Evolutionary conservation across 2,797 vertebrate genomes (phyloP).

Genomic region (Hoplostethus atlanticus): DNA sequence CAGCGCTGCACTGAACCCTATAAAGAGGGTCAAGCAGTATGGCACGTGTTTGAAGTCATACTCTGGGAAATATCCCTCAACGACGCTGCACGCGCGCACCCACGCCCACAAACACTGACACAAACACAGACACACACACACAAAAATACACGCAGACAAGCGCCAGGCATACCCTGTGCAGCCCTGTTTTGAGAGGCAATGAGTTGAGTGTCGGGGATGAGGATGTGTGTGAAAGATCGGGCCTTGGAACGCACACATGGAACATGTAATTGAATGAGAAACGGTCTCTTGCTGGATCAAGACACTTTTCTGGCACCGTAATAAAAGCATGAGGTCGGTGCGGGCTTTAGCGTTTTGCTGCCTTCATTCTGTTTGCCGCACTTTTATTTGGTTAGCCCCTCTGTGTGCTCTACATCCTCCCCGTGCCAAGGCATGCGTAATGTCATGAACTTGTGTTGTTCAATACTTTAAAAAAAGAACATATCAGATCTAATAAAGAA

Average conservation of each 20-base stretch:
- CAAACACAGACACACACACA: slow-evolving; percentile 33
- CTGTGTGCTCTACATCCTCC: slow-evolving; percentile 49
- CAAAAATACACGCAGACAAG: slow-evolving; percentile 21
- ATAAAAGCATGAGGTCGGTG: slow-evolving; percentile 69
- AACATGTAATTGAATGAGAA: slow-evolving; percentile 84
- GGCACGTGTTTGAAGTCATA: slow-evolving; percentile 43
- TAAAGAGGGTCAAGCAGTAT: slow-evolving; percentile 26
- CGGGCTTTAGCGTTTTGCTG: slow-evolving; percentile 59
- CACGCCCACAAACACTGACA: slow-evolving; percentile 31
- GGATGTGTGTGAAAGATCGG: slow-evolving; percentile 76
- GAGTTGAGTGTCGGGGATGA: slow-evolving; percentile 62
- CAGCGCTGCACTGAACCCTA: slow-evolving; percentile 21
- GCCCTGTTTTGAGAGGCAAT: slow-evolving; percentile 71
- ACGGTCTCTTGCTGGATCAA: slow-evolving; percentile 70
- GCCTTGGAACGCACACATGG: slow-evolving; percentile 80
- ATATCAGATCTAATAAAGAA: slow-evolving; percentile 76
- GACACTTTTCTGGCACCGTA: slow-evolving; percentile 81
- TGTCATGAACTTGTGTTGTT: slow-evolving; percentile 81
- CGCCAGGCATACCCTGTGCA: slow-evolving; percentile 45
- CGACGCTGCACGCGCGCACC: slow-evolving; percentile 19
- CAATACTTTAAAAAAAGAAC: slow-evolving; percentile 63
- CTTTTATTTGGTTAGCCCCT: slow-evolving; percentile 74
- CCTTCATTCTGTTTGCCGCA: slow-evolving; percentile 63
- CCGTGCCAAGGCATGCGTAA: slow-evolving; percentile 71
- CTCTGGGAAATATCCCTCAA: slow-evolving; percentile 27